Evolutionary conservation across 2,888 invertebrate species (phyloP).

Genomic region (Drosophila robusta): DNA sequence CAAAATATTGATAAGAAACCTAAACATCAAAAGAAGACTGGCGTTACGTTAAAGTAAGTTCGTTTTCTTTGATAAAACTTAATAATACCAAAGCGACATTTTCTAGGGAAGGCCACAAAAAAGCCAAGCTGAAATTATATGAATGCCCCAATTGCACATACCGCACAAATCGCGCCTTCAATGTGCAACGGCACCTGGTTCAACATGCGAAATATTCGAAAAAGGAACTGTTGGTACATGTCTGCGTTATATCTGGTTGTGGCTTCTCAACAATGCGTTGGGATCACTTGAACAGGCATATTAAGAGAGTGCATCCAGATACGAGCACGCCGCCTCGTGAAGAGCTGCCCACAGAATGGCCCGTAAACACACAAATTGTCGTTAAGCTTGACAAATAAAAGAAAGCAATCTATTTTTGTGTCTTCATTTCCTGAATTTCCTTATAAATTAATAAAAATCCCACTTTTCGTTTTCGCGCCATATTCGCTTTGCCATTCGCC

Average conservation of each 20-base stretch:
- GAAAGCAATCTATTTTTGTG: not conserved
- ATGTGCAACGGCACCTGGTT: not conserved
- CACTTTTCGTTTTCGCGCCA: not conserved
- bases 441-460: too few relatives aligned
- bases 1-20: too few relatives aligned
- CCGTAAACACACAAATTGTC: too few relatives aligned
- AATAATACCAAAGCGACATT: too few relatives aligned
- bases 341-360: too few relatives aligned
- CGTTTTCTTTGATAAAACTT: too few relatives aligned
- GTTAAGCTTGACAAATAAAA: not conserved
- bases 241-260: not conserved
- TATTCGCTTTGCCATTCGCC: not conserved
- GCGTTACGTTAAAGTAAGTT: too few relatives aligned
- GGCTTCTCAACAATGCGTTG: not conserved
- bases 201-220: not conserved
- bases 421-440: not conserved
- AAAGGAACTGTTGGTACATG: not conserved
- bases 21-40: too few relatives aligned
- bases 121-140: not conserved
- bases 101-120: not conserved
- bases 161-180: not conserved
- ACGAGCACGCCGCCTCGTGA: too few relatives aligned
- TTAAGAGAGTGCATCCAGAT: constrained; percentile 9
- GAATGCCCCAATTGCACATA: not conserved
- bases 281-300: constrained; percentile 1